Conservation (phyloP, 1,140 invertebrate genomes). For the Littorina saxatilis region DNA sequence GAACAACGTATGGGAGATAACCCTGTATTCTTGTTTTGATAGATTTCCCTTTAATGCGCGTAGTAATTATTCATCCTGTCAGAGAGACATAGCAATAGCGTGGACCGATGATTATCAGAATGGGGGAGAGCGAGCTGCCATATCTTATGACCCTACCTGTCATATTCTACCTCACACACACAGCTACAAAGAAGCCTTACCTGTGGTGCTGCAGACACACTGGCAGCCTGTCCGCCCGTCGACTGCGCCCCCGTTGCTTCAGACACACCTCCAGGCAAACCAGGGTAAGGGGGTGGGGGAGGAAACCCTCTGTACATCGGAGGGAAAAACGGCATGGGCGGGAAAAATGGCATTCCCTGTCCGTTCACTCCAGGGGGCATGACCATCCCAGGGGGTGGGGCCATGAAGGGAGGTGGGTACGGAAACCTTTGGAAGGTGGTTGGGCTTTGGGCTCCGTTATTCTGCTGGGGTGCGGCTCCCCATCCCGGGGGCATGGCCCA, state of each 20-base stretch:
- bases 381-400: slow-evolving; percentile 18
- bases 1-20: too few species aligned
- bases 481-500: slow-evolving; percentile 34
- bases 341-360: slow-evolving; percentile 10
- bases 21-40: too few species aligned
- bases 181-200: neutral
- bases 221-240: neutral
- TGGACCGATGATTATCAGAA: too few species aligned
- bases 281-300: too few species aligned
- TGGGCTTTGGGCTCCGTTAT: neutral
- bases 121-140: too few species aligned
- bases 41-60: too few species aligned
- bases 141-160: too few species aligned
- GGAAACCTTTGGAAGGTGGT: slow-evolving; percentile 44
- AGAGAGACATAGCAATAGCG: too few species aligned
- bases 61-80: too few species aligned
- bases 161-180: too few species aligned
- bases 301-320: slow-evolving; percentile 16
- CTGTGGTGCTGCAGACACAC: neutral
- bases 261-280: too few species aligned
- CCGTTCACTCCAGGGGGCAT: neutral
- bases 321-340: slow-evolving; percentile 28
- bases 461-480: neutral
- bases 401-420: slow-evolving; percentile 46
- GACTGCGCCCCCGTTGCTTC: neutral